Evolutionary conservation across 30 jellyfish, hydroid and myxozoan species (phyloP), one percentile per base, ranked within the genome.

Genomic region (Turritopsis dohrnii): DNA sequence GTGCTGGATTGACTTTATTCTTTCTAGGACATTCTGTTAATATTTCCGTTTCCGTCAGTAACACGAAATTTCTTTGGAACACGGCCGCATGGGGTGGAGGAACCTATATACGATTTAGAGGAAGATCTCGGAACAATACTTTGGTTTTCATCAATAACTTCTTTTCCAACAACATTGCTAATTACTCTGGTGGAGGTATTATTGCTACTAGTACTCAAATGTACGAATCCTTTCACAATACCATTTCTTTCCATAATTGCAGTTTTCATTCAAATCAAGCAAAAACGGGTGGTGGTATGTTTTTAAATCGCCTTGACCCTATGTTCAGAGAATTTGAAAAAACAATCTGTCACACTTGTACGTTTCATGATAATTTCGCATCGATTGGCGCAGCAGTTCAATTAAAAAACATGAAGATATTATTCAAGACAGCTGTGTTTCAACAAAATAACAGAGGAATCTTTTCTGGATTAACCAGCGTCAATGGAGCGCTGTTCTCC

Each of bases 51-150:
- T 5, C 54, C 18, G 29, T 80, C 54, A 80, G 82, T 20, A 65
- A 80, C 7, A 31, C 76, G 27, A 21, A 7, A 7, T 80, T 80
- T 80, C 52, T 22, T 8, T 5, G 21, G 0, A 80, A 80, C n/a
- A 80, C 4, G 8, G 87, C 82, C 25, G 76, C 69, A 0, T 80
- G 87, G 87, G 87, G 87, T 16, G 87, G 87, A 3, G 87, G 83
- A 18, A n/a, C 52, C 4, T 80, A 18, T 53, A 20, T 80, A n/a
- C 18, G 28, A 26, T 75, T 75, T 75, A 28, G 66, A 75, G 65
- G 60, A 22, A 65, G 66, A 53, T 21, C 84, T 28, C 21, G 26
- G 23, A 19, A 53, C 21, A 80, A 0, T 80, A 52, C 4, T 16
- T 16, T 80, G 7, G 28, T 26, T n/a, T 19, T 80, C 21, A 80